Conservation (phyloP, 2,113 vertebrate genomes). For the Cephalophus harveyi region DNA sequence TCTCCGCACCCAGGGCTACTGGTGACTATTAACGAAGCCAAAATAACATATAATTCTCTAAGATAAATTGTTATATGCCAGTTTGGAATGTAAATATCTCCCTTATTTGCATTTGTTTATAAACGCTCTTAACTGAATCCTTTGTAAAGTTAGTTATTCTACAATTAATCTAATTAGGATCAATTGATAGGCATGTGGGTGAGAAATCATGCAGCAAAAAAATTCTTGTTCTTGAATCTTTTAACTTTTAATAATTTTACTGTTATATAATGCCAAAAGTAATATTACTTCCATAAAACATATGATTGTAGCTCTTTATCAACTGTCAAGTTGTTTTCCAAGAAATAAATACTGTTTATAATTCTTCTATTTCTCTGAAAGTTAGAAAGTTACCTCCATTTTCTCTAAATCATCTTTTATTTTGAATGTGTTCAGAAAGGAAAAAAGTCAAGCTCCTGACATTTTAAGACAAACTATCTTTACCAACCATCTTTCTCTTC, state of each 20-base stretch:
- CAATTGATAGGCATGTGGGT: not conserved
- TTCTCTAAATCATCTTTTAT: not conserved
- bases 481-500: not conserved
- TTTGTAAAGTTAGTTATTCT: not conserved
- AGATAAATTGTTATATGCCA: not conserved
- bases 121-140: not conserved
- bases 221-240: not conserved
- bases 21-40: not conserved
- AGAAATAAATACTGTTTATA: not conserved
- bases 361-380: not conserved
- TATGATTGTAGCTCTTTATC: not conserved
- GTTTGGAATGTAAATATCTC: not conserved
- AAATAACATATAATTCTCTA: not conserved
- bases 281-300: not conserved
- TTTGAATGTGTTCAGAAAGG: not conserved
- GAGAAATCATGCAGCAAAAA: not conserved
- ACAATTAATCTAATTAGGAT: not conserved
- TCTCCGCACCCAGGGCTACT: not conserved
- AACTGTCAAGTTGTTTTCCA: not conserved
- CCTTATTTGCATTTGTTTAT: not conserved
- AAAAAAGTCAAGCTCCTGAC: not conserved
- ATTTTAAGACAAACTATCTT: not conserved
- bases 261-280: not conserved
- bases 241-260: not conserved
- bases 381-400: not conserved